phyloP scores from a whole-genome alignment of 2,113 vertebrate genomes.

The Elachura formosa region DNA sequence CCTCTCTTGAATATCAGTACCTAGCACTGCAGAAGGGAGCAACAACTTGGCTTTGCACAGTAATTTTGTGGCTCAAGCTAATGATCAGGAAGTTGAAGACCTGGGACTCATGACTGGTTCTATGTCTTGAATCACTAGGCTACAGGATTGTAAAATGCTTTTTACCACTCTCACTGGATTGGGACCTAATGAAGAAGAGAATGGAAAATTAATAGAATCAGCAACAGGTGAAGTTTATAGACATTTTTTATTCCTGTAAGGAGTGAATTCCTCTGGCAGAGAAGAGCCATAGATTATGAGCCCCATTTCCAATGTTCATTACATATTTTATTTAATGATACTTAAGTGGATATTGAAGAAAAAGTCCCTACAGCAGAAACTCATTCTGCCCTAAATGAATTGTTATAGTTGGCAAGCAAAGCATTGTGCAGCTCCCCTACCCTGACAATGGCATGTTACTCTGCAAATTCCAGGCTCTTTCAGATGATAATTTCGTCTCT shows the following conservation, averaged over 20 bases:
- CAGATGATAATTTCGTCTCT: neutral
- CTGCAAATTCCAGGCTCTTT: neutral
- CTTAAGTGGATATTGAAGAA: neutral
- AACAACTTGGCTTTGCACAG: neutral
- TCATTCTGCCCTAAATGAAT: neutral
- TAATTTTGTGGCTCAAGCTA: neutral
- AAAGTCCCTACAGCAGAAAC: neutral
- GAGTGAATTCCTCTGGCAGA: neutral
- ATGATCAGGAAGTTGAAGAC: neutral
- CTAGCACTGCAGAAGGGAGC: neutral
- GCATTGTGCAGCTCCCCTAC: neutral
- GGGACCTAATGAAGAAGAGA: neutral
- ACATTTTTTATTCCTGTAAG: neutral
- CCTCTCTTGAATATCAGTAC: neutral
- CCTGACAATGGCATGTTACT: neutral
- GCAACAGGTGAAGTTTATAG: neutral
- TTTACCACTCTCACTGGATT: neutral
- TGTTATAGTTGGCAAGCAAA: neutral
- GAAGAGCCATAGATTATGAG: neutral
- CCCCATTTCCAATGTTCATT: neutral
- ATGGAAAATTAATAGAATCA: neutral
- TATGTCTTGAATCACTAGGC: neutral
- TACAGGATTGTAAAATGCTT: neutral
- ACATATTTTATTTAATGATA: neutral
- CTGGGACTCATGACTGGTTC: neutral